Evolutionary conservation across 2,113 vertebrate genomes (phyloP).

Genomic region (Phrynosoma platyrhinos): DNA sequence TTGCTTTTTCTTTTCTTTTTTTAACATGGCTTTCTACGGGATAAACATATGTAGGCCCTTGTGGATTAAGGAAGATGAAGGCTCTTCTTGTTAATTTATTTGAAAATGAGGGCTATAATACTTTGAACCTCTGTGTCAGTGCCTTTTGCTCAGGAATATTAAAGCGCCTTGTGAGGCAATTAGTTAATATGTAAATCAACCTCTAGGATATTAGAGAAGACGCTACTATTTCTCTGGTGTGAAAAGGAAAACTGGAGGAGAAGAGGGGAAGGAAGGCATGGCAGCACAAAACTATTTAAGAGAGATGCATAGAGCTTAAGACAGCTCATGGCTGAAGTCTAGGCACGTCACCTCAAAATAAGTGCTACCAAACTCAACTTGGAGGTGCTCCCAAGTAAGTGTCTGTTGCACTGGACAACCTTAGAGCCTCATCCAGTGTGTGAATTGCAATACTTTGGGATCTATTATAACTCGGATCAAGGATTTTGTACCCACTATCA

Average conservation of each 20-base stretch:
- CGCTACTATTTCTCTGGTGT: background rate
- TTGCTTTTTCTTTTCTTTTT: background rate
- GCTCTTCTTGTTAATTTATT: conserved; percentile 21
- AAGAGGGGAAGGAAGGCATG: background rate
- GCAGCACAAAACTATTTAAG: background rate
- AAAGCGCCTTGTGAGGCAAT: conserved; percentile 39
- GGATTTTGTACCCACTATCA: background rate
- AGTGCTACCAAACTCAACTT: background rate
- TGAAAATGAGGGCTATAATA: background rate
- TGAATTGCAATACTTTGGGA: background rate
- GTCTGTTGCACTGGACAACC: background rate
- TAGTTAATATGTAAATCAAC: conserved; percentile 25
- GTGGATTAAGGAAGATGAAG: conserved; percentile 8
- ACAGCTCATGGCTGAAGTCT: background rate
- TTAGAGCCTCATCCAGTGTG: background rate
- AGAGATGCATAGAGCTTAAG: background rate
- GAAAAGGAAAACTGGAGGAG: background rate
- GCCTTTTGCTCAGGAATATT: conserved; percentile 1
- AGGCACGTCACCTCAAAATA: background rate
- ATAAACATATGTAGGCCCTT: background rate
- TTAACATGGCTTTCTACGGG: background rate
- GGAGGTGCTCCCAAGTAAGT: too few relatives aligned
- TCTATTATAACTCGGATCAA: background rate
- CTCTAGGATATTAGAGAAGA: background rate
- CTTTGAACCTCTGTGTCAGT: conserved; percentile 25